Evolutionary conservation across 2,113 vertebrate genomes (phyloP), one percentile per base, ranked within the genome.

Genomic region (Todiramphus saurophagus): DNA sequence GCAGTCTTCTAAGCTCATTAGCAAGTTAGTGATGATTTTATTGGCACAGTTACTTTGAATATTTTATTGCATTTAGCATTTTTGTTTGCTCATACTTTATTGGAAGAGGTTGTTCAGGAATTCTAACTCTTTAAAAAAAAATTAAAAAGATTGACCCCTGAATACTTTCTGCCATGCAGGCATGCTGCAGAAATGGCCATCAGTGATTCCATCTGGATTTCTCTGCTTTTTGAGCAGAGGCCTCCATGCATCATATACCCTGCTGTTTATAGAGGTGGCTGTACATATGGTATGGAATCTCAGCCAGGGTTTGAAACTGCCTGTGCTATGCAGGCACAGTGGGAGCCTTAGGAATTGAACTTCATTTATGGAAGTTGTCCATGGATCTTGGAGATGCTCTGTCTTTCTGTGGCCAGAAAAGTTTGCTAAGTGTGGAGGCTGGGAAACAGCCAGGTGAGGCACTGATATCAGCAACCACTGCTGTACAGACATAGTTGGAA

Each of bases 201-300:
- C 77, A 67, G 77, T 79, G 70, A 83, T 92, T 92, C 89, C 66
- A 79, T 94, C 87, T 94, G 96, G 70, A 79, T 92, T 96, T 94
- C 70, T 93, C 77, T 94, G 80, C 69, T 83, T 82, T 93, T 88
- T 93, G 84, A 89, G 76, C 86, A 81, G 63, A 76, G 93, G 68
- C 68, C 84, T 95, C 87, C 56, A 48, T 91, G 94, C 82, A 77
- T 93, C 82, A 56, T 44, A 59, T 92, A 77, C 70, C 92, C 93
- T 94, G 90, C 92, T 91, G 90, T 95, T 93, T 74, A 58, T 83
- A 75, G 96, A 92, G 63, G 69, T 84, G 55, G 68, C 51, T 93
- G 68, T 92, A 58, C 96, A 95, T 97, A 97, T 97, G 95, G 96
- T 53, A 16, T 33, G 56, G 56, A 93, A 94, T 84, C 84, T 73